Evolutionary conservation across 2,888 invertebrate species (phyloP).

Genomic region (Hylaea fasciaria): DNA sequence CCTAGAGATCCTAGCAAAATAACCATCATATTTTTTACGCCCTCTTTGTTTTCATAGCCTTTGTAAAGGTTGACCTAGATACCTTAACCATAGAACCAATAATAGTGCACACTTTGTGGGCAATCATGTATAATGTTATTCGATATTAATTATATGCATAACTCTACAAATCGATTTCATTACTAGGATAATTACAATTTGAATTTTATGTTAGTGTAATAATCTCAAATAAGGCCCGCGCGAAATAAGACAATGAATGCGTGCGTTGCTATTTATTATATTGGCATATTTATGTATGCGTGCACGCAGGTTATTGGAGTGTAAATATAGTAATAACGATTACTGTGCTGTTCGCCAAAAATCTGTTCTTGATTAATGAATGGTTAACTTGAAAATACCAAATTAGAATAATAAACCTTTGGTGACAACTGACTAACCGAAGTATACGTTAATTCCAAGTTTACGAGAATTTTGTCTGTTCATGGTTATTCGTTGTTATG

Average conservation of each 20-base stretch:
- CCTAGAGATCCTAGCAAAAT: no score
- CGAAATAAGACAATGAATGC: not conserved
- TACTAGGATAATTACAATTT: constrained; percentile 4
- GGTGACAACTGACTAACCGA: no score
- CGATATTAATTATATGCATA: constrained; percentile 22
- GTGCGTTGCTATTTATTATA: constrained; percentile 11
- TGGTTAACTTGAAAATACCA: no score
- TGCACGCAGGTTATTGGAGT: constrained; percentile 13
- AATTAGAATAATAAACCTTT: no score
- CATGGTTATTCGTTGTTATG: no score
- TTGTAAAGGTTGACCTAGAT: constrained; percentile 40
- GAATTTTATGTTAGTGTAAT: constrained; percentile 16
- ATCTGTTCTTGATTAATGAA: no score
- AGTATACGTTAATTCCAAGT: no score
- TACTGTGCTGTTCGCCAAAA: not conserved
- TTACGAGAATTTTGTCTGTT: no score
- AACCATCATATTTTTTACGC: no score
- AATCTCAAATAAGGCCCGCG: no score
- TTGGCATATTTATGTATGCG: constrained; percentile 11
- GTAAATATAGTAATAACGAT: not conserved
- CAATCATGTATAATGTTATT: constrained; percentile 39
- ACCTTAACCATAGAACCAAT: constrained; percentile 13
- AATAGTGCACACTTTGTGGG: constrained; percentile 15
- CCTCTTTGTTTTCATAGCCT: constrained; percentile 6
- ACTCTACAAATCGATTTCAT: constrained; percentile 8